Conservation (phyloP, 2,113 vertebrate species). For the Hippocampus abdominalis region DNA sequence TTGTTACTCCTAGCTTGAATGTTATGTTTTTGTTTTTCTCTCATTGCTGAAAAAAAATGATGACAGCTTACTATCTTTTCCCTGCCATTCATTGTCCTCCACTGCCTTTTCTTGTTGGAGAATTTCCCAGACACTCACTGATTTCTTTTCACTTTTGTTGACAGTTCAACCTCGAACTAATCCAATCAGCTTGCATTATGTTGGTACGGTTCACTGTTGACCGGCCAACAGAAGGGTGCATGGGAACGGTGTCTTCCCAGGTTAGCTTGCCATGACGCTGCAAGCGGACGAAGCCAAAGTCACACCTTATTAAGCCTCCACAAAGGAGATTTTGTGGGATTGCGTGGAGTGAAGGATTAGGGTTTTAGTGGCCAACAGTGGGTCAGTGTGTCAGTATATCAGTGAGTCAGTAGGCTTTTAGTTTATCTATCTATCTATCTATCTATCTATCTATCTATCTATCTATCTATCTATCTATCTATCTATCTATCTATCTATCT, state of each 20-base stretch:
- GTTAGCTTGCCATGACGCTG: slow-evolving; percentile 40
- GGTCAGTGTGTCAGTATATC: slow-evolving; percentile 83
- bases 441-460: no score
- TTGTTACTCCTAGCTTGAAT: no score
- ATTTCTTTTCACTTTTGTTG: slow-evolving; percentile 6
- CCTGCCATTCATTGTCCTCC: no score
- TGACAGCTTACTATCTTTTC: no score
- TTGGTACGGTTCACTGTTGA: slow-evolving; percentile 11
- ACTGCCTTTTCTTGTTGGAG: no score
- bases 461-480: no score
- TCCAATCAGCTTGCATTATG: neutral
- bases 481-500: no score
- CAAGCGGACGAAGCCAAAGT: slow-evolving; percentile 33
- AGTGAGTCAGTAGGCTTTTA: slow-evolving; percentile 78
- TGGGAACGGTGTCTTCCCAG: slow-evolving; percentile 20
- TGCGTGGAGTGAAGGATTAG: slow-evolving; percentile 69
- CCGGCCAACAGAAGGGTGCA: slow-evolving; percentile 35
- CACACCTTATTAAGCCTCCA: slow-evolving; percentile 54
- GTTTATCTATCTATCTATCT: slow-evolving; percentile 8
- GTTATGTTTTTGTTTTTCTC: no score
- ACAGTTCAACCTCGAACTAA: neutral
- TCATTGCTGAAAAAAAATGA: no score
- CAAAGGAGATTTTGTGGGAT: slow-evolving; percentile 61
- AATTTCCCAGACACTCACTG: neutral
- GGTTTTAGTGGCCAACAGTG: slow-evolving; percentile 55